Conservation (phyloP, 2,888 invertebrate species). For the Oscheius myriophilus region DNA sequence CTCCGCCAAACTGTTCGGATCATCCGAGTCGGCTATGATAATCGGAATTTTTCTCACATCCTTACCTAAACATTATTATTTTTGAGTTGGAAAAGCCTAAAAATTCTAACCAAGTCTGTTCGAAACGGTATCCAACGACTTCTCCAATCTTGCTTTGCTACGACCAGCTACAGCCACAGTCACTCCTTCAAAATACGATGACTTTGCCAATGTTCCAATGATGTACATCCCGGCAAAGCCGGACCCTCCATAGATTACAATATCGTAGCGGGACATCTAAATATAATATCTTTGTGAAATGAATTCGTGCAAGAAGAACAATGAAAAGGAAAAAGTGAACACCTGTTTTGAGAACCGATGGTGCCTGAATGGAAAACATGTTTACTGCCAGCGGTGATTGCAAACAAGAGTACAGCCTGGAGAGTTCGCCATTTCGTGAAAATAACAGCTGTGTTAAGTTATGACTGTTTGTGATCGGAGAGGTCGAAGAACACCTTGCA, state of each 20-base stretch:
- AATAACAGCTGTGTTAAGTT: no score
- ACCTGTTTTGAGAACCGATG: no score
- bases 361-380: no score
- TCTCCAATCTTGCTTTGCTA: constrained; percentile 75
- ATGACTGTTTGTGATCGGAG: no score
- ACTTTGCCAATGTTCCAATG: constrained; percentile 77
- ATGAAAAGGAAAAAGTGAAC: no score
- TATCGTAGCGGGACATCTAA: constrained; percentile 74
- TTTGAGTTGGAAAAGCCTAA: neutral
- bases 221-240: constrained; percentile 91
- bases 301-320: no score
- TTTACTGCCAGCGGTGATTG: no score
- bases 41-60: constrained; percentile 74
- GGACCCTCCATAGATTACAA: constrained; percentile 91
- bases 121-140: constrained; percentile 73
- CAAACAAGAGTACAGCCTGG: no score
- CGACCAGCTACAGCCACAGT: constrained; percentile 92
- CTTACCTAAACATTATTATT: constrained; percentile 42
- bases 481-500: no score
- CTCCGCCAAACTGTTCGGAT: constrained; percentile 80
- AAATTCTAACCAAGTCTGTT: constrained; percentile 71
- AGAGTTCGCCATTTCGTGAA: no score
- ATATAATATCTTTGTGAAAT: no score
- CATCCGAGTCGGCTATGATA: constrained; percentile 82
- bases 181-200: constrained; percentile 71